Base-by-base conservation (phyloP, 2,113 vertebrate genomes). In the Aptenodytes patagonicus region DNA sequence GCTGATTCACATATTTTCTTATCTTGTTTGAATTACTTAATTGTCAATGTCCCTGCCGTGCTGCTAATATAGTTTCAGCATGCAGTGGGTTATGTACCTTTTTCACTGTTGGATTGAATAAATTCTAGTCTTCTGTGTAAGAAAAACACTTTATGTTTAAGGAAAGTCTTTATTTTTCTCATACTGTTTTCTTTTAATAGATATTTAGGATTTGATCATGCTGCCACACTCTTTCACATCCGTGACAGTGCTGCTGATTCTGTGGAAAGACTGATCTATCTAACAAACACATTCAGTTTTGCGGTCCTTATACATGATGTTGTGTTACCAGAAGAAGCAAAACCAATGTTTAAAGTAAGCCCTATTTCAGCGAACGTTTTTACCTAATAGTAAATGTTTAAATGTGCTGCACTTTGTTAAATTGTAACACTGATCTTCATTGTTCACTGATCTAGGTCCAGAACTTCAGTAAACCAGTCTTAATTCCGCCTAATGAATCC, bases 191-290 rank as follows among this genome's bases (percentile, higher is more conserved):
- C 80, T 95, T 93, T 76, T 78, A 89, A 97, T 87, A 98, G 98
- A 42, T 98, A 99, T 76, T 97, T 99, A 97, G 99, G 99, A 87
- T 99, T 99, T 93, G 99, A 99, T 98, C 99, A 99, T 82, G 98
- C 99, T 58, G 99, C 99, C 38, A 99, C 99, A 4, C 97, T 99
- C 91, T 99, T 99, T 97, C 99, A 99, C 97, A 99, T 99, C 93
- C 98, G 99, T 87, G 99, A 99, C 96, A 99, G 98, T 94, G 99
- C 99, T 51, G 98, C 99, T n/a, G 99, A 99, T 87, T 99, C 99
- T 2, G 98, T 99, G 97, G 98, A 99, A 97, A 98, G 99, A 83
- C 97, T 98, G 60, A 98, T 99, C 96, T 99, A 98, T 94, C 98
- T 99, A 82, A 99, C 99, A 70, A 99, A 99, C 85, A 99, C 98